Percentiles rank a stretch among this genome's conserved stretches.
Evolutionary conservation across 2,888 invertebrate genomes (phyloP).

Genomic region (Cantharis flavilabris): DNA sequence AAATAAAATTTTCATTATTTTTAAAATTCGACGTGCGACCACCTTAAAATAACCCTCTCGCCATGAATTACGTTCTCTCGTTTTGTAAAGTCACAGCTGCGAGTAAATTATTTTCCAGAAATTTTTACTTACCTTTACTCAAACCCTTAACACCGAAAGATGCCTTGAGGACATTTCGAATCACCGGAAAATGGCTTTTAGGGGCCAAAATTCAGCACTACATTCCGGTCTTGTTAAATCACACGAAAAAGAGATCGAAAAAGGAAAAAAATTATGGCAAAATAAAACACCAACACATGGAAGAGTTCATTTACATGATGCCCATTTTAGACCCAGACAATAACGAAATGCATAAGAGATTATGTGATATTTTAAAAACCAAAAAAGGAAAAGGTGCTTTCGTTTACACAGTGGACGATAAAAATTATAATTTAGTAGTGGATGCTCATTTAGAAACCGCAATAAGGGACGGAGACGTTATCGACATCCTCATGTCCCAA

Average conservation of each 20-base stretch:
- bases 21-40: background rate
- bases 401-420: constrained; percentile 77
- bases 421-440: constrained; percentile 75
- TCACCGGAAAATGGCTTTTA: constrained; percentile 76
- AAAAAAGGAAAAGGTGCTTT: constrained; percentile 65
- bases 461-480: constrained; percentile 75
- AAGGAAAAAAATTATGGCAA: constrained; percentile 62
- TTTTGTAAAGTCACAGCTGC: constrained; percentile 84
- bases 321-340: constrained; percentile 69
- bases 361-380: constrained; percentile 65
- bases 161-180: constrained; percentile 78
- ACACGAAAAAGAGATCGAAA: constrained; percentile 52
- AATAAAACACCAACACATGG: constrained; percentile 67
- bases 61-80: constrained; percentile 54
- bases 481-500: constrained; percentile 77
- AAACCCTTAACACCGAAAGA: constrained; percentile 83
- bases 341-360: constrained; percentile 66
- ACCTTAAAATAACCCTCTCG: background rate
- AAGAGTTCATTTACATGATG: constrained; percentile 76
- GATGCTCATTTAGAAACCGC: constrained; percentile 76
- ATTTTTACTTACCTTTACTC: constrained; percentile 81
- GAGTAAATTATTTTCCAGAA: constrained; percentile 78
- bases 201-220: constrained; percentile 79
- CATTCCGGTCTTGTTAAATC: constrained; percentile 73
- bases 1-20: background rate